Percentiles rank a stretch among this genome's conserved stretches.
Evolutionary conservation across 2,113 vertebrate species (phyloP).

Genomic region (Podarcis raffonei): DNA sequence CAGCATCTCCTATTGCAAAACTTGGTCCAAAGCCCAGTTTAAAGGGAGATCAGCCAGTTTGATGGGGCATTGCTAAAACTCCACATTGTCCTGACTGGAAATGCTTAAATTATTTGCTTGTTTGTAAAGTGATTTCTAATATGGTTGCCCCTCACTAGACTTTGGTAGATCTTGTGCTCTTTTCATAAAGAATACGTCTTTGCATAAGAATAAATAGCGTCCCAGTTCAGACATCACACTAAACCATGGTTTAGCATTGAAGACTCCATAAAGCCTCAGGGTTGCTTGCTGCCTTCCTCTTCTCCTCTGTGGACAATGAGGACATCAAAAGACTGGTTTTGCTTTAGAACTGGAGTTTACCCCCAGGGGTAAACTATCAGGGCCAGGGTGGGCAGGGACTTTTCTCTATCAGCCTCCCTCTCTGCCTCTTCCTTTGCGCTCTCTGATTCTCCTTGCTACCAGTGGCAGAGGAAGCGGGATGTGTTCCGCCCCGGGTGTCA

Average conservation of each 20-base stretch:
- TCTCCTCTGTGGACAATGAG: background rate
- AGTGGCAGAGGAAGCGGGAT: too few relatives aligned
- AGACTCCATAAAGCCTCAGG: background rate
- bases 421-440: too few relatives aligned
- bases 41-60: background rate
- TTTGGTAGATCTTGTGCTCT: background rate
- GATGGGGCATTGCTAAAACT: background rate
- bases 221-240: background rate
- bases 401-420: too few relatives aligned
- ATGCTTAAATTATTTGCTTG: background rate
- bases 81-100: background rate
- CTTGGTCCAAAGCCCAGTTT: constrained; percentile 15
- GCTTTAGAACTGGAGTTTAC: too few relatives aligned
- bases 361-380: too few relatives aligned
- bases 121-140: too few relatives aligned
- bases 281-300: background rate
- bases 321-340: background rate
- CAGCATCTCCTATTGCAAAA: constrained; percentile 17
- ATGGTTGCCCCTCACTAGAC: background rate
- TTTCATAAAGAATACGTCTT: background rate
- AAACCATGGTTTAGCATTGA: background rate
- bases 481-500: too few relatives aligned
- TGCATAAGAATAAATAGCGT: constrained; percentile 29
- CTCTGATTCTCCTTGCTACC: too few relatives aligned
- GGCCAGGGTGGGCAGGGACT: too few relatives aligned